phyloP scores from a whole-genome alignment of 2,113 vertebrate species.

The Emydocephalus ijimae region DNA sequence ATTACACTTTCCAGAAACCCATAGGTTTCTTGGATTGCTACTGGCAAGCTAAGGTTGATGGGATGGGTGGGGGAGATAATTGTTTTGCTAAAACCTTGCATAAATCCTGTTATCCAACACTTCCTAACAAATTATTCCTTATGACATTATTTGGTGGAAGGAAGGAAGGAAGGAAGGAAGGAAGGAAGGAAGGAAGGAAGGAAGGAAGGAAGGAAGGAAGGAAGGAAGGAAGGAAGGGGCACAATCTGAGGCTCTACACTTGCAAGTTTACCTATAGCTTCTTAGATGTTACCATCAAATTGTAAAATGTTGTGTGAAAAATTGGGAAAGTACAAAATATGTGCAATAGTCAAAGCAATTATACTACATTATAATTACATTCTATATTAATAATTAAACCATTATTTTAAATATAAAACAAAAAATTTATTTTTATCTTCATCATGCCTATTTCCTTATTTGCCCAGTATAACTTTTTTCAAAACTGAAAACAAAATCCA shows the following conservation, averaged over 20 bases:
- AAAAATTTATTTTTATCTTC: background rate
- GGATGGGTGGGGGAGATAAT: no score
- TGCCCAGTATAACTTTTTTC: background rate
- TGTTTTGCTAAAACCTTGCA: no score
- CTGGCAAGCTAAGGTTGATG: no score
- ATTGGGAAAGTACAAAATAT: background rate
- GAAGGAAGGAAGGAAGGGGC: background rate
- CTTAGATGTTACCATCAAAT: background rate
- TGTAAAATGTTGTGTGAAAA: background rate
- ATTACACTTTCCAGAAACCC: no score
- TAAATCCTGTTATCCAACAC: no score
- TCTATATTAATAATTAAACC: background rate
- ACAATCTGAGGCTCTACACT: background rate
- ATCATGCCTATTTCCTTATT: background rate
- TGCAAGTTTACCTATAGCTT: background rate
- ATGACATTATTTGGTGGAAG: background rate
- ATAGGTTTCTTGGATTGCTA: no score
- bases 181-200: background rate
- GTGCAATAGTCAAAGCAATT: background rate
- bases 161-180: background rate
- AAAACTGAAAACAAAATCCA: background rate
- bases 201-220: background rate
- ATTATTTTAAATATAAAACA: background rate
- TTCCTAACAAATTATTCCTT: background rate
- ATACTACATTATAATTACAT: background rate